Evolutionary conservation across 92 coral and sea anemone genomes (phyloP).

Genomic region (Bergia sp.): DNA sequence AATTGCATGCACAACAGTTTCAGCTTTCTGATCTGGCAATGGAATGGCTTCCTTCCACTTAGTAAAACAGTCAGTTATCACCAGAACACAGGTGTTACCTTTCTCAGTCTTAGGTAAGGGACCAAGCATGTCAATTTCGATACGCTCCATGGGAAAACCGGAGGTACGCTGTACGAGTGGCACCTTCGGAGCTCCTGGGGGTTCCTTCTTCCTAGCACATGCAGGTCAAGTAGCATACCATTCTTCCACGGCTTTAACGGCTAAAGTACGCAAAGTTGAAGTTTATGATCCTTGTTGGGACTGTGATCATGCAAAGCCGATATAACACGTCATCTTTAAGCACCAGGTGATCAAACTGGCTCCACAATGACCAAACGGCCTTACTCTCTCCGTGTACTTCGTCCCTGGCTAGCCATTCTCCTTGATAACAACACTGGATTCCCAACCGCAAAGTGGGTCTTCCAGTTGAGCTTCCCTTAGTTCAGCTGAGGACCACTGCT

Average conservation of each 20-base stretch:
- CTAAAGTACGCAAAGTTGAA: neutral
- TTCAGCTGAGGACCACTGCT: conserved; percentile 6
- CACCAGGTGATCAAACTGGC: conserved; percentile 9
- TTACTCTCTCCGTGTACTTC: conserved; percentile 25
- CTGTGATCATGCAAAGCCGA: neutral
- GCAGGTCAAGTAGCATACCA: neutral
- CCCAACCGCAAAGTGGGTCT: neutral
- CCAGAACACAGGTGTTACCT: conserved; percentile 30
- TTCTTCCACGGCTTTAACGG: neutral
- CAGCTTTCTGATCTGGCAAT: conserved; percentile 22
- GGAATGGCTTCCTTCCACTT: conserved; percentile 37
- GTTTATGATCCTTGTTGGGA: neutral
- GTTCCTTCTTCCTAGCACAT: conserved; percentile 45
- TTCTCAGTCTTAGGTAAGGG: conserved; percentile 15
- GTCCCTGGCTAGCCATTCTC: neutral
- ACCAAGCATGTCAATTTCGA: conserved; percentile 11
- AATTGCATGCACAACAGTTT: conserved; percentile 17
- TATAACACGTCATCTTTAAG: conserved; percentile 26
- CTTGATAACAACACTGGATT: conserved; percentile 28
- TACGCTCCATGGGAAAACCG: conserved; percentile 27
- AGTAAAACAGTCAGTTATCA: conserved; percentile 20
- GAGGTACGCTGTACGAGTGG: conserved; percentile 37
- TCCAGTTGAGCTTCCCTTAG: neutral
- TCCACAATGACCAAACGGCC: conserved; percentile 30
- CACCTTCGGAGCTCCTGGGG: conserved; percentile 21